Percentiles rank a stretch among this genome's conserved stretches.
These are phyloP conservation scores for Ceuthmochares aereus DNA, from an alignment of 2,113 vertebrate species.

Conservation along the genomic window DNA sequence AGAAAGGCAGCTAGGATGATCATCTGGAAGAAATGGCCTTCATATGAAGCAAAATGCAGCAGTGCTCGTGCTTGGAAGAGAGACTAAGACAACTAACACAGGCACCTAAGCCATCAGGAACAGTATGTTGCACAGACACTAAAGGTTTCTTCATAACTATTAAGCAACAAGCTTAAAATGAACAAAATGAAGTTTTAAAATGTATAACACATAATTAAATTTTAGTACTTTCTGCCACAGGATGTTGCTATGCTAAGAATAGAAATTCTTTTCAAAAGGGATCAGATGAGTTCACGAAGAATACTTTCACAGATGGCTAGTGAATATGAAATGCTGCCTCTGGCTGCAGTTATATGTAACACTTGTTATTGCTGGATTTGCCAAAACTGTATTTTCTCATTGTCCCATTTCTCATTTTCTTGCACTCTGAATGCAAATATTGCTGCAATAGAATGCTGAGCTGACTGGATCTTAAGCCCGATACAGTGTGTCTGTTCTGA, in stretches of 20 bases:
- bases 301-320: background rate
- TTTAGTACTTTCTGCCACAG: background rate
- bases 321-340: background rate
- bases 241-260: background rate
- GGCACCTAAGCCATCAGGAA: background rate
- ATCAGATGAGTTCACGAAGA: background rate
- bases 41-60: background rate
- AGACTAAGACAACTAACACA: background rate
- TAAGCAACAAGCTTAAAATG: background rate
- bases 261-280: background rate
- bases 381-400: background rate
- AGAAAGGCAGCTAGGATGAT: background rate
- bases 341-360: background rate
- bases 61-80: background rate
- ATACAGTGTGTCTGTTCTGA: background rate
- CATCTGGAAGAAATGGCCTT: background rate
- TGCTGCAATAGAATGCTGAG: background rate
- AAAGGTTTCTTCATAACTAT: background rate
- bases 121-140: accelerated
- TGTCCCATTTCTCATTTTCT: background rate
- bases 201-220: background rate
- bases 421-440: background rate
- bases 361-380: background rate
- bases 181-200: background rate
- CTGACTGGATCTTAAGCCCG: background rate